Evolutionary conservation across 2,113 vertebrate genomes (phyloP), one percentile per base, ranked within the genome.

Genomic region (Asarcornis scutulata): DNA sequence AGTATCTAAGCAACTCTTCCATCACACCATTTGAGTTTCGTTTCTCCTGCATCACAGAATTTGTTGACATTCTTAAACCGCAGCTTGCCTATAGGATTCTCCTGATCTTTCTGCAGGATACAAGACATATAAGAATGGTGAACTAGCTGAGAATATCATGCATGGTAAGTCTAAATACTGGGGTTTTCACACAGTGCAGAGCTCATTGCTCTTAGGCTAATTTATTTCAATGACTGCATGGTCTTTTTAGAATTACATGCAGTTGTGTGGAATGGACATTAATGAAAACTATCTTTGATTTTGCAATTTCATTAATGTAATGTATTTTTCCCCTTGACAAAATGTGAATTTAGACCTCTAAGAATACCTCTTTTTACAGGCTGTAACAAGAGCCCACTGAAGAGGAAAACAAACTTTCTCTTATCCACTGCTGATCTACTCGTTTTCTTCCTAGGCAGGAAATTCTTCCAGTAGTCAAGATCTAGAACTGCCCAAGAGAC

Each of bases 1-100:
- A 96, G 86, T 83, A 89, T 75, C 86, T 75, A 92, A 97, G 64
- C 86, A 96, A 91, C 46, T 90, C 52, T 78, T 81, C 18, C 42
- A 75, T 78, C 20, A 2, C 46, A 93, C 83, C 52, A 86, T 46
- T 80, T 77, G 60, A 75, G 59, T 88, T 89, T 86, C 56, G 48
- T 42, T 42, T 90, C 66, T 91, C 34, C 67, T 52, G 12, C 60
- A 91, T 86, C 79, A 71, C 27, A 55, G 59, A 77, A 74, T 93
- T 88, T 80, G 86, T 21, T 74, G 8, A 34, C 77, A 72, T 72
- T 93, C 42, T 81, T 91, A 91, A 60, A 79, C 11, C 46, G 69
- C 11, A 71, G 42, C 32, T 76, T 18, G 63, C 60, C 64, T 46
- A 3, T 48, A 78, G 52, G 23, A 89, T 78, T 91, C 42, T 63